Base-by-base conservation (phyloP, 2,888 invertebrate species). In the Agonopterix heracliana region DNA sequence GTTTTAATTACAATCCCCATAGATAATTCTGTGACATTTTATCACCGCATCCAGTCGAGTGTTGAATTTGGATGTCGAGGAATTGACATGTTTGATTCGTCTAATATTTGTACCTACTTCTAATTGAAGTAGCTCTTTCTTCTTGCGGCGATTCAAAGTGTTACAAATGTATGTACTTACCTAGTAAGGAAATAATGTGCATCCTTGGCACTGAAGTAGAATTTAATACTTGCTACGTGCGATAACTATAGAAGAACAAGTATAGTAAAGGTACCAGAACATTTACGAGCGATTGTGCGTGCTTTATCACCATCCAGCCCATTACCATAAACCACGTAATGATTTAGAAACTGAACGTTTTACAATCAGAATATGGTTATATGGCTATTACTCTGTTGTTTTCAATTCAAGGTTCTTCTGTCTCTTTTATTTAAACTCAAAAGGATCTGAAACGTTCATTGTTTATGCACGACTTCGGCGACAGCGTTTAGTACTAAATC, bases 221-320 rank as follows among this genome's bases (percentile, higher is more conserved):
- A 26, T 26, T 26, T 26, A 61, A 55, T 55, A 53, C 54, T 60
- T 49, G 49, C 44, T 64, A 70, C 70, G 68, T 68, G 68, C 66
- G 69, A 68, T 72, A 71, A 69, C 61, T 64, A 54, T 54, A 61
- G 63, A 64, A 59, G 61, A 65, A 56, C 54, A 54, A 60, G 53
- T 56, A 53, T 56, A 50, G 63, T 17, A 60, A 64, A 65, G 60
- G 64, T 68, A 66, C 66, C 61, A 66, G 64, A 61, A 67, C 67
- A 67, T 76, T 77, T 70, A 79, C 63, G 71, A 74, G 66, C 66
- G 65, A 64, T 68, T 68, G 72, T 77, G 77, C 82, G 82, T 84
- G 83, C 77, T 78, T 70, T 83, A 82, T 84, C 82, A 67, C 68
- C 62, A 62, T 66, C 54, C 58, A 61, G 56, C 57, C 70, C 74